phyloP scores from a whole-genome alignment of 2,888 invertebrate genomes.

The Apamea sordens region DNA sequence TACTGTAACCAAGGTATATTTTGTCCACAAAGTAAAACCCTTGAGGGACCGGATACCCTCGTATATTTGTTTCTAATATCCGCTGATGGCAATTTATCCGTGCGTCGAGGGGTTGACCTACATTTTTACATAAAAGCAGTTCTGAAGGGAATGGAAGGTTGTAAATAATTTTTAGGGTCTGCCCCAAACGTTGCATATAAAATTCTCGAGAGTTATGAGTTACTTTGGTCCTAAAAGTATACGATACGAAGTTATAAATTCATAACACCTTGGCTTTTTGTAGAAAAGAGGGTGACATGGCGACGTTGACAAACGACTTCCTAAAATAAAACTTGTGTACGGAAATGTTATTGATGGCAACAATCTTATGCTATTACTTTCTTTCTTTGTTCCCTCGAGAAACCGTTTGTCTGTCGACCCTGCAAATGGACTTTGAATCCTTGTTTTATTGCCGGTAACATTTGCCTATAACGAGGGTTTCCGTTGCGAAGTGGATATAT shows the following conservation, averaged over 20 bases:
- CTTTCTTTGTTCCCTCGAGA: slow-evolving; percentile 41
- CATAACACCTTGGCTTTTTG: slow-evolving; percentile 60
- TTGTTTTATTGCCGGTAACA: slow-evolving; percentile 62
- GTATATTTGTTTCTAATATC: slow-evolving; percentile 64
- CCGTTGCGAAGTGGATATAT: slow-evolving; percentile 43
- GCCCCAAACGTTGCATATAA: slow-evolving; percentile 60
- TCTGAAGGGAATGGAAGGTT: slow-evolving; percentile 39
- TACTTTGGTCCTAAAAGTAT: slow-evolving; percentile 60
- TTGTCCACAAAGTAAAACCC: slow-evolving; percentile 24
- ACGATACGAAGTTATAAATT: slow-evolving; percentile 60
- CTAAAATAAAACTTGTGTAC: slow-evolving; percentile 60
- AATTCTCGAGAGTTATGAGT: slow-evolving; percentile 62
- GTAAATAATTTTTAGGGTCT: slow-evolving; percentile 62
- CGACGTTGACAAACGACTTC: slow-evolving; percentile 64
- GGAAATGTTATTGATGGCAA: slow-evolving; percentile 62
- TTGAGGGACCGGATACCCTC: slow-evolving; percentile 11
- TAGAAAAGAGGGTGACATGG: slow-evolving; percentile 44
- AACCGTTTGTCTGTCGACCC: slow-evolving; percentile 51
- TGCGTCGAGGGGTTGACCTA: slow-evolving; percentile 49
- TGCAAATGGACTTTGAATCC: slow-evolving; percentile 56
- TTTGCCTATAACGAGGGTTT: slow-evolving; percentile 44
- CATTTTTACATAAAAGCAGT: slow-evolving; percentile 56
- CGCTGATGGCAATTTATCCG: slow-evolving; percentile 52
- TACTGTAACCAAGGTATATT: slow-evolving; percentile 4
- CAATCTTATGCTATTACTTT: slow-evolving; percentile 59